phyloP scores from a whole-genome alignment of 53 echinoderm and acorn worm species.

The Zoroaster sp. region DNA sequence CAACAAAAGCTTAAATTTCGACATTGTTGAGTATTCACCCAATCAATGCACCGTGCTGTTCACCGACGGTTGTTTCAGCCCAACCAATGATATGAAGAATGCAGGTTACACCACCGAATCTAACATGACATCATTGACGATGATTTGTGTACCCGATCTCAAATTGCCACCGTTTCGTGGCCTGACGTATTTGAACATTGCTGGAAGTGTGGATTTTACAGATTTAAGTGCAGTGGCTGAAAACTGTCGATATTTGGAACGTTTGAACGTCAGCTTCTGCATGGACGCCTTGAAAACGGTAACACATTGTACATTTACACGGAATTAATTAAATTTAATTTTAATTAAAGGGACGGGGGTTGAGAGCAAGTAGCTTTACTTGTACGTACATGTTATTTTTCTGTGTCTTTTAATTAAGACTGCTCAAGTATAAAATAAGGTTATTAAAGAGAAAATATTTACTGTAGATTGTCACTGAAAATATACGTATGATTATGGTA shows the following conservation, averaged over 20 bases:
- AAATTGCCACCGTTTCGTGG: not conserved
- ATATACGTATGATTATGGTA: too few relatives aligned
- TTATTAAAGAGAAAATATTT: too few relatives aligned
- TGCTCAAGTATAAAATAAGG: too few relatives aligned
- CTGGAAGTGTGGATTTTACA: constrained; percentile 17
- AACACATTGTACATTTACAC: too few relatives aligned
- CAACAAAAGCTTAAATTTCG: not conserved
- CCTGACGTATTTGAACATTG: constrained; percentile 40
- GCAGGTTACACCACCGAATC: not conserved
- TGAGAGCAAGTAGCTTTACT: too few relatives aligned
- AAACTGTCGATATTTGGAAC: constrained; percentile 20
- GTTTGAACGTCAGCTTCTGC: constrained; percentile 25
- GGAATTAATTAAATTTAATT: too few relatives aligned
- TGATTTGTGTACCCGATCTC: constrained; percentile 5
- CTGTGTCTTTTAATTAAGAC: too few relatives aligned
- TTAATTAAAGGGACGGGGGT: too few relatives aligned
- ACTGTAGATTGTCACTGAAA: too few relatives aligned
- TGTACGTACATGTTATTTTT: too few relatives aligned
- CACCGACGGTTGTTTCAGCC: constrained; percentile 15
- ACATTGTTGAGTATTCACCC: not conserved
- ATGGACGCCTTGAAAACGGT: constrained; percentile 35
- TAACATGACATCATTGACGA: not conserved
- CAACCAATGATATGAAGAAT: not conserved
- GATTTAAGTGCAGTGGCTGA: not conserved
- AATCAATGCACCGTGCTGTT: constrained; percentile 25